Conservation (phyloP, 2,113 vertebrate species). For the Jacana jacana region DNA sequence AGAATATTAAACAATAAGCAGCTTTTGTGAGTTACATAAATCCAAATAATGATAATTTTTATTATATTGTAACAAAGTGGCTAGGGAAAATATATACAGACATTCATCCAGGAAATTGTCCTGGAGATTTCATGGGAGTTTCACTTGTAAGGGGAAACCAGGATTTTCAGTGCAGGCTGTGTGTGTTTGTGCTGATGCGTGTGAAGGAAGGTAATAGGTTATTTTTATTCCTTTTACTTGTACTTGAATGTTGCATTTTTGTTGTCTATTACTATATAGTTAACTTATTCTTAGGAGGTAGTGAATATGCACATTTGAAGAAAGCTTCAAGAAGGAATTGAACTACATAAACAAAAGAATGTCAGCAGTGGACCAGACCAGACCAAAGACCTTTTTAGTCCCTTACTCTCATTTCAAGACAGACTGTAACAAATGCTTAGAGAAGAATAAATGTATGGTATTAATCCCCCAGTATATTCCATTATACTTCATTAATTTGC, state of each 20-base stretch:
- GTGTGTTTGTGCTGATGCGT: background rate
- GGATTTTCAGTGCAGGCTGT: background rate
- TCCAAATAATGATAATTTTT: background rate
- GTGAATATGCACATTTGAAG: background rate
- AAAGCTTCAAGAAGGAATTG: background rate
- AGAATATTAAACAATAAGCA: background rate
- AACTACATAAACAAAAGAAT: background rate
- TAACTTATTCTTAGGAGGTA: background rate
- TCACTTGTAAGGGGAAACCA: background rate
- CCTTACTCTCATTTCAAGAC: background rate
- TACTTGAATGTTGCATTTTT: background rate
- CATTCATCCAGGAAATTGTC: background rate
- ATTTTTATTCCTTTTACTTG: background rate
- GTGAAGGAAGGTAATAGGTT: background rate
- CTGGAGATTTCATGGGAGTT: background rate
- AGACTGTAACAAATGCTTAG: background rate
- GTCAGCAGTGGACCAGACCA: background rate
- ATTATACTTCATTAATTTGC: background rate
- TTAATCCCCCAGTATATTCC: background rate
- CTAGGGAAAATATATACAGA: background rate
- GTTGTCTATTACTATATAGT: background rate
- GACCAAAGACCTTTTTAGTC: background rate
- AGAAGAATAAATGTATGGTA: background rate
- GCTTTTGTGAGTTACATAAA: background rate
- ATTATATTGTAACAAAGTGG: background rate